phyloP scores from a whole-genome alignment of 2,888 invertebrate species.

The Parthenolecanium corni region DNA sequence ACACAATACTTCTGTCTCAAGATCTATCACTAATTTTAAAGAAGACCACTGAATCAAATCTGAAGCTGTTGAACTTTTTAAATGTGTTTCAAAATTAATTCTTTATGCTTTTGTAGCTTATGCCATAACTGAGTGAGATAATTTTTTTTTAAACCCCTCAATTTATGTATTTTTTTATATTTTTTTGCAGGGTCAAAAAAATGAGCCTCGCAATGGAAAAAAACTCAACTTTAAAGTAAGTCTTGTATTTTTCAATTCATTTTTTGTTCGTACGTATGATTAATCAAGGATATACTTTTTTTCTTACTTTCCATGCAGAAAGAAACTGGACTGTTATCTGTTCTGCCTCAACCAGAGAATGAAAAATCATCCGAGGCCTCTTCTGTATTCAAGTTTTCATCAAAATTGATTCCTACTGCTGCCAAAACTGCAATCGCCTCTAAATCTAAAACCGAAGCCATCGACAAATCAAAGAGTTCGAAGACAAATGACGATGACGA shows the following conservation, averaged over 20 bases:
- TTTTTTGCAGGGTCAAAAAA: not conserved
- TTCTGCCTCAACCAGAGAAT: constrained; percentile 57
- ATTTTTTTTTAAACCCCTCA: not conserved
- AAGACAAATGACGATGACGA: constrained; percentile 38
- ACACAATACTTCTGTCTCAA: no score
- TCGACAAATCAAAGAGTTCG: constrained; percentile 32
- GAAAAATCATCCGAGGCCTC: constrained; percentile 33
- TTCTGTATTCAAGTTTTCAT: not conserved
- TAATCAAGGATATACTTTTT: not conserved
- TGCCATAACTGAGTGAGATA: not conserved
- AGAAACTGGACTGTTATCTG: constrained; percentile 53
- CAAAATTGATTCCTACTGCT: constrained; percentile 5
- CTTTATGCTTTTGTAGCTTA: no score
- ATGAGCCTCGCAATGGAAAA: not conserved
- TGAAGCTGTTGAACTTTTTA: no score
- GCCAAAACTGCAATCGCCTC: not conserved
- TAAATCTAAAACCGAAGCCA: not conserved
- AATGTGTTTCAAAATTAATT: no score
- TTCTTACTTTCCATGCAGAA: no score
- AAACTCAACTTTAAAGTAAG: not conserved
- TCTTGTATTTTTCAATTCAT: not conserved
- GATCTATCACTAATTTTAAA: no score
- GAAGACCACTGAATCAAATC: no score
- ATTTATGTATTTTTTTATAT: not conserved
- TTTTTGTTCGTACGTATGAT: not conserved